phyloP scores from a whole-genome alignment of 2,888 invertebrate species.

The Ptychoptera albimana region DNA sequence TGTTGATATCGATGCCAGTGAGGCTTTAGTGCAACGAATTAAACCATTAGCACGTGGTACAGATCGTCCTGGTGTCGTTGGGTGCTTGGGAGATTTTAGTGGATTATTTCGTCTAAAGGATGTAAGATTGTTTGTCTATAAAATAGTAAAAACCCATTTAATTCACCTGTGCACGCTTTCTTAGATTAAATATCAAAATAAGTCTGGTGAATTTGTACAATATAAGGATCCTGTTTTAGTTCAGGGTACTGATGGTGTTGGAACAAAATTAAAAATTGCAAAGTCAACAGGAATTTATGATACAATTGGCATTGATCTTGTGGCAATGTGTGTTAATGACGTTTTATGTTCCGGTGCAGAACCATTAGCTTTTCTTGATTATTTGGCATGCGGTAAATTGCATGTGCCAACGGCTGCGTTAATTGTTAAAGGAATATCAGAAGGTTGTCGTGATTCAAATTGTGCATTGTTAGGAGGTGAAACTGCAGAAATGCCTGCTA shows the following conservation, averaged over 20 bases:
- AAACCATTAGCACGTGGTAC: conserved; percentile 71
- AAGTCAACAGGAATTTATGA: conserved; percentile 61
- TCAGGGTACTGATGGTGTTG: conserved; percentile 92
- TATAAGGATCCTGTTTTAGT: conserved; percentile 75
- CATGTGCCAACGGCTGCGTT: conserved; percentile 58
- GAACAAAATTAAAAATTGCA: conserved; percentile 89
- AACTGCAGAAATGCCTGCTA: conserved; percentile 94
- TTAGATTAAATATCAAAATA: conserved; percentile 8
- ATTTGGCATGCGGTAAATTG: conserved; percentile 82
- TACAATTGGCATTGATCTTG: conserved; percentile 83
- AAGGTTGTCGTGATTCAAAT: conserved; percentile 71
- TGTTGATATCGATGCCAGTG: conserved; percentile 87
- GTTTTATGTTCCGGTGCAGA: conserved; percentile 89
- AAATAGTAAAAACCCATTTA: too few species aligned
- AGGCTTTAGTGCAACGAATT: conserved; percentile 65
- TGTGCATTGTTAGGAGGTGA: conserved; percentile 87
- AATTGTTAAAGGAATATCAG: conserved; percentile 73
- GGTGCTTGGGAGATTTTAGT: conserved; percentile 82
- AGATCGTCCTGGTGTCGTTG: conserved; percentile 59
- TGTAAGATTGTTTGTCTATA: conserved; percentile 35
- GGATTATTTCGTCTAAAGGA: conserved; percentile 77
- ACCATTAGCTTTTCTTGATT: conserved; percentile 92
- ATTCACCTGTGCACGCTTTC: background rate
- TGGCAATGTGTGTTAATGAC: conserved; percentile 98
- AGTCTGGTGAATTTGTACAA: conserved; percentile 20